Conservation (phyloP, 1,140 invertebrate species). For the Drosophila subpulchrella region DNA sequence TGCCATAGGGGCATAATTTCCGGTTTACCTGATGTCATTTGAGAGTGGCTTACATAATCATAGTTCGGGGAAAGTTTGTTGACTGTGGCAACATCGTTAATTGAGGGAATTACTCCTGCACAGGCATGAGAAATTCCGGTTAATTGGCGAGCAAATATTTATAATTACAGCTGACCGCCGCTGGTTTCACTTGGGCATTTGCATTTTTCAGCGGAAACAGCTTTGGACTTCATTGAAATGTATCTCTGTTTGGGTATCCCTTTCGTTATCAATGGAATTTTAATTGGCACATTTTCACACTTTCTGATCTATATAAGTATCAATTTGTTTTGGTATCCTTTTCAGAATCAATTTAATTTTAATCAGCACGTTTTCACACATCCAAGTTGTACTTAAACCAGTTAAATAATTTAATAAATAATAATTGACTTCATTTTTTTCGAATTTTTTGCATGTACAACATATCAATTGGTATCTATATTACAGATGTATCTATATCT, state of each 20-base stretch:
- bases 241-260: neutral
- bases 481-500: neutral
- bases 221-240: conserved; percentile 2
- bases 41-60: conserved; percentile 31
- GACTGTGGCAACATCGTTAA: conserved; percentile 32
- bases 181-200: conserved; percentile 20
- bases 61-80: conserved; percentile 31
- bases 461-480: too few species aligned
- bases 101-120: conserved; percentile 23
- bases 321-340: neutral
- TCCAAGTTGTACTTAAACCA: neutral
- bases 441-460: too few species aligned
- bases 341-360: neutral
- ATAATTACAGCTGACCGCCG: conserved; percentile 24
- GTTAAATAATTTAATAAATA: too few species aligned
- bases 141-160: conserved; percentile 37
- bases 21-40: conserved; percentile 17
- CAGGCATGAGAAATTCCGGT: neutral
- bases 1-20: neutral
- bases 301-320: too few species aligned
- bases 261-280: neutral
- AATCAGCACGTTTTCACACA: neutral
- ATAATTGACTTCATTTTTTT: too few species aligned
- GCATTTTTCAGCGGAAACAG: conserved; percentile 14
- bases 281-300: neutral